Conservation (phyloP, 2,113 vertebrate species). For the Chroicocephalus ridibundus region DNA sequence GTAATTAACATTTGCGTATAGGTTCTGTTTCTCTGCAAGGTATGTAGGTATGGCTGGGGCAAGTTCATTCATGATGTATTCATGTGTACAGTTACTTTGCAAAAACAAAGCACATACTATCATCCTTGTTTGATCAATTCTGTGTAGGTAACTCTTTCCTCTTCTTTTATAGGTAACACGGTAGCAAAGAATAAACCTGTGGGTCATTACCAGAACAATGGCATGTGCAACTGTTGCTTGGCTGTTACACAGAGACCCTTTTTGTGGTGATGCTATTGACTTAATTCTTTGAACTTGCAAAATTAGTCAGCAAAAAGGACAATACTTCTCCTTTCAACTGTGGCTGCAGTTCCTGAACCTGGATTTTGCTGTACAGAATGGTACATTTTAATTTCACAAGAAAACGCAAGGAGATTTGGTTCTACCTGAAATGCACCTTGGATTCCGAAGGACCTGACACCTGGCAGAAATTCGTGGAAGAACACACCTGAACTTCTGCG, state of each 20-base stretch:
- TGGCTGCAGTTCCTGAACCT: background rate
- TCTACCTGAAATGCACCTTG: background rate
- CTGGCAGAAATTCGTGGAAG: background rate
- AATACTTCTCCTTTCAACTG: background rate
- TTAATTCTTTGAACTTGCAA: background rate
- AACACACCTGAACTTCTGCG: background rate
- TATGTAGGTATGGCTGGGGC: background rate
- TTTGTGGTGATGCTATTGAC: background rate
- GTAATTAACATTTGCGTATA: background rate
- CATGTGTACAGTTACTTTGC: background rate
- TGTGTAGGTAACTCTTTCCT: background rate
- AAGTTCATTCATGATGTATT: background rate
- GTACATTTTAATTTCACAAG: background rate
- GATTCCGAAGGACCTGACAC: background rate
- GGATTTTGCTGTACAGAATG: background rate
- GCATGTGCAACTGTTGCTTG: background rate
- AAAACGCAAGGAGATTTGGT: background rate
- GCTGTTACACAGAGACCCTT: background rate
- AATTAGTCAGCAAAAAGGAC: background rate
- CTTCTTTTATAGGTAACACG: slow-evolving; percentile 87
- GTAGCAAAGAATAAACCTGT: slow-evolving; percentile 79
- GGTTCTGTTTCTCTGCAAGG: background rate
- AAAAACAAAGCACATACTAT: background rate
- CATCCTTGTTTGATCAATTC: background rate
- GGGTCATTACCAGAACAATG: background rate